Percentiles rank a stretch among this genome's conserved stretches.
phyloP scores from a whole-genome alignment of 2,113 vertebrate species.

The Sitta europaea region DNA sequence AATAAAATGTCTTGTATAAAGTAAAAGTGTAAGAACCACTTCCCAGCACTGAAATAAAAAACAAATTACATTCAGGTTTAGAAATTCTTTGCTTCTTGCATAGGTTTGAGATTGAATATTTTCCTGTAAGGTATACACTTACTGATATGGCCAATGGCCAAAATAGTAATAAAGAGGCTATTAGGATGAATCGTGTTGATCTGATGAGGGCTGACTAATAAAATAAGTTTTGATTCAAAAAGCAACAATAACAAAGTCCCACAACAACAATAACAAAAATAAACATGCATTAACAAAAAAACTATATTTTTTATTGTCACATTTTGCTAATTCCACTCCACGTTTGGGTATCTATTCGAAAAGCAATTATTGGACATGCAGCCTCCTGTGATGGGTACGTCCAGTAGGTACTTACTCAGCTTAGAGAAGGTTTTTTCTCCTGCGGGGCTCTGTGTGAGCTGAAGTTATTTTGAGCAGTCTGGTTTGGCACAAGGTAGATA shows the following conservation, averaged over 20 bases:
- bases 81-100: background rate
- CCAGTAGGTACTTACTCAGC: background rate
- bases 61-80: background rate
- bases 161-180: background rate
- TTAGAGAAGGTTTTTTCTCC: background rate
- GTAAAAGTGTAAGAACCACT: background rate
- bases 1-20: background rate
- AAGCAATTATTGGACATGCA: background rate
- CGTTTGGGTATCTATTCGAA: background rate
- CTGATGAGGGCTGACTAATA: background rate
- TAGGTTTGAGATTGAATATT: background rate
- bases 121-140: background rate
- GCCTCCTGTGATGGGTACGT: background rate
- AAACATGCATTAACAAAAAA: background rate
- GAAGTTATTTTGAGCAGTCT: background rate
- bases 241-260: background rate
- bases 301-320: background rate
- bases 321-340: background rate
- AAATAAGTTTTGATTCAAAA: background rate
- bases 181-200: fast-evolving
- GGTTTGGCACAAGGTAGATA: background rate
- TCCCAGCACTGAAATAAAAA: background rate
- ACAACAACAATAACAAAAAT: background rate
- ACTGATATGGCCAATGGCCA: background rate
- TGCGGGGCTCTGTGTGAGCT: background rate